A percentile compares a stretch with the other conserved stretches of the same genome.
These are phyloP conservation scores for Lordiphosa mommai DNA, from an alignment of 1,140 invertebrate species.

Conservation along the genomic window DNA sequence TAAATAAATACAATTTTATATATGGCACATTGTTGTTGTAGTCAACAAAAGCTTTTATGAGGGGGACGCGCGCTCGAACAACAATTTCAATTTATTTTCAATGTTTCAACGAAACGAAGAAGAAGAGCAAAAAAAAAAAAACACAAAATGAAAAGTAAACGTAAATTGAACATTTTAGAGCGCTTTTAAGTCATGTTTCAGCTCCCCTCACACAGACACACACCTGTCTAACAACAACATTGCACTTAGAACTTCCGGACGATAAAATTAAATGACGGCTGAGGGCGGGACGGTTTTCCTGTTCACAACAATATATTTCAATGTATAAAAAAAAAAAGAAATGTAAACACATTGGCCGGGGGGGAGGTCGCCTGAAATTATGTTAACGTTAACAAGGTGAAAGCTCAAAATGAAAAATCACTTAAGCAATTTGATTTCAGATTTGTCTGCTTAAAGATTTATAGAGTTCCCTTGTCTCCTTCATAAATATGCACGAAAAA, in stretches of 20 bases:
- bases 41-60: constrained; percentile 46
- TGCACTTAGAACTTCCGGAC: constrained; percentile 74
- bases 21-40: constrained; percentile 45
- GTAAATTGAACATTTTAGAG: constrained; percentile 77
- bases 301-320: constrained; percentile 68
- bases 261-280: constrained; percentile 75
- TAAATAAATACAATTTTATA: constrained; percentile 72
- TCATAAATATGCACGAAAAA: constrained; percentile 61
- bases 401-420: constrained; percentile 76
- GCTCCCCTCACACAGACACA: constrained; percentile 11
- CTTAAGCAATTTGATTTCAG: constrained; percentile 75
- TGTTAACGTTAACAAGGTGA: constrained; percentile 74
- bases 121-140: constrained; percentile 1
- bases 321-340: constrained; percentile 23
- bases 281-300: constrained; percentile 13
- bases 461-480: constrained; percentile 38
- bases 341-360: constrained; percentile 38
- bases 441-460: constrained; percentile 70
- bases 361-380: constrained; percentile 45
- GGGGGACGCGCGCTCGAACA: constrained; percentile 21
- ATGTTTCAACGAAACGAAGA: constrained; percentile 45
- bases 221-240: constrained; percentile 39
- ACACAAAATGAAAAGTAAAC: constrained; percentile 37
- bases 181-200: constrained; percentile 64
- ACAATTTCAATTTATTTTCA: constrained; percentile 72